phyloP scores from a whole-genome alignment of 2,888 invertebrate species.

The Dasypogon diadema region DNA sequence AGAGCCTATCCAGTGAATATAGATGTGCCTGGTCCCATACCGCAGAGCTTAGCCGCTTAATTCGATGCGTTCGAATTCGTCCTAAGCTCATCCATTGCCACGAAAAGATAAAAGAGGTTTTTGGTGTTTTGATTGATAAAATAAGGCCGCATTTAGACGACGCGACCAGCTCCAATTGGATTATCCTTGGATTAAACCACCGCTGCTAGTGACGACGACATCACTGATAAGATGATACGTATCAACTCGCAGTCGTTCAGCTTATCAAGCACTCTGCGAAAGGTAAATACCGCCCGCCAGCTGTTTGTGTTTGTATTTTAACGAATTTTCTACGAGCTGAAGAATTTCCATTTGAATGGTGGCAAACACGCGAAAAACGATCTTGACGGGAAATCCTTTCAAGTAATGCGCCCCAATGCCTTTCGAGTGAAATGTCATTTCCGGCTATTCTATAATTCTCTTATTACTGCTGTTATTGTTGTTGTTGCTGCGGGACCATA shows the following conservation, averaged over 20 bases:
- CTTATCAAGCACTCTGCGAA: constrained; percentile 58
- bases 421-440: background rate
- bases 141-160: background rate
- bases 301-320: background rate
- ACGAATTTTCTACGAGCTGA: background rate
- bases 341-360: background rate
- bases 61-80: constrained; percentile 38
- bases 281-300: constrained; percentile 54
- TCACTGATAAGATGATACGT: constrained; percentile 57
- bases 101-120: background rate
- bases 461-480: background rate
- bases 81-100: constrained; percentile 1
- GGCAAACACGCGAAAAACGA: background rate
- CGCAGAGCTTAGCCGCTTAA: constrained; percentile 31
- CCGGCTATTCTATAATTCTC: background rate
- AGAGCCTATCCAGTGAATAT: background rate
- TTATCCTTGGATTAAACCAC: constrained; percentile 12
- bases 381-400: background rate
- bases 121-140: background rate
- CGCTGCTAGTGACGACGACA: background rate
- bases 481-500: too few relatives aligned
- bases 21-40: constrained; percentile 21
- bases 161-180: constrained; percentile 7
- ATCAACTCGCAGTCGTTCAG: constrained; percentile 60
- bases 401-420: background rate